These are phyloP conservation scores for Scophthalmus maximus DNA, from an alignment of 2,113 vertebrate species.

Conservation along the genomic window DNA sequence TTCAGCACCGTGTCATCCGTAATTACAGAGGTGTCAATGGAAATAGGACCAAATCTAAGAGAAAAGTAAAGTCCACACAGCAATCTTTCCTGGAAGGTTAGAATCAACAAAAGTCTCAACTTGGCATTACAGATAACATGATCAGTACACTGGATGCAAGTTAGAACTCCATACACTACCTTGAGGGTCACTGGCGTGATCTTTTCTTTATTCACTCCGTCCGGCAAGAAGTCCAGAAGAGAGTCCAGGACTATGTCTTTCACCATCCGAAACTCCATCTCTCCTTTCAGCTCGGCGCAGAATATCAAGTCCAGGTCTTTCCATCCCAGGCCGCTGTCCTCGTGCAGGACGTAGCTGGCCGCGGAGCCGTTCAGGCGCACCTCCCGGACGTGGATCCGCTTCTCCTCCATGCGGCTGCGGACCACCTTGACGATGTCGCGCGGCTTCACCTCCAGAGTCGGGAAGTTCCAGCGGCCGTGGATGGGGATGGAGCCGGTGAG, in stretches of 20 bases:
- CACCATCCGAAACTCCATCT: conserved; percentile 94
- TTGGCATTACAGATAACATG: neutral
- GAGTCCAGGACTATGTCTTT: conserved; percentile 97
- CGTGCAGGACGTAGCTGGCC: conserved; percentile 96
- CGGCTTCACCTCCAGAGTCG: conserved; percentile 95
- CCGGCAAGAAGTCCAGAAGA: conserved; percentile 96
- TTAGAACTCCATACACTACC: conserved; percentile 78
- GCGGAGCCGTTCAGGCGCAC: conserved; percentile 97
- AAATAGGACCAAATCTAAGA: neutral
- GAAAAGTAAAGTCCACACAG: neutral
- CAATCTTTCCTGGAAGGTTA: conserved; percentile 1
- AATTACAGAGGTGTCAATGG: neutral
- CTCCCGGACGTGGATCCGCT: conserved; percentile 90
- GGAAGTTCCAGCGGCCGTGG: conserved; percentile 98
- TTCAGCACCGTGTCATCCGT: neutral
- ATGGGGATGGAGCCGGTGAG: conserved; percentile 95
- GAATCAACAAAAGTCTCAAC: neutral
- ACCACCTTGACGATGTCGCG: conserved; percentile 95
- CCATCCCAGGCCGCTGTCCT: conserved; percentile 97
- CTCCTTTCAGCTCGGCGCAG: conserved; percentile 92
- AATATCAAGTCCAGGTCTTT: conserved; percentile 99
- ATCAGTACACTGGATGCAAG: neutral
- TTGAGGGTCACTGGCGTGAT: conserved; percentile 96
- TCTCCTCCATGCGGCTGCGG: conserved; percentile 91
- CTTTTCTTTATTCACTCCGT: conserved; percentile 98